Evolutionary conservation across 2,797 vertebrate genomes (phyloP), one percentile per base, ranked within the genome.

Genomic region (Acestrorhynchus altus): DNA sequence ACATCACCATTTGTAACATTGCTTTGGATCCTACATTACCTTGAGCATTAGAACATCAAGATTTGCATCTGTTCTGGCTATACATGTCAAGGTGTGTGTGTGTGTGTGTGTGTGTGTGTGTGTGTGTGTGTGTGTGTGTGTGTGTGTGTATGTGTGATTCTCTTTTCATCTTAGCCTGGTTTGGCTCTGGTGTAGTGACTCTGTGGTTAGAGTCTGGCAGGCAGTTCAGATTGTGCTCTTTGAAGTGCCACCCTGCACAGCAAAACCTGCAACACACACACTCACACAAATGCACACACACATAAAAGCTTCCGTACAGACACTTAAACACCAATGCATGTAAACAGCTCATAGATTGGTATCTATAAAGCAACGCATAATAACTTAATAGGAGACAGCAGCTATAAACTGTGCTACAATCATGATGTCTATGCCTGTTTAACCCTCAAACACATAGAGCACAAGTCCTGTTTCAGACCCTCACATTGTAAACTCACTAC

Each of bases 181-280:
- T 80, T 88, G 89, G 86, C 85, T 88, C 89, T 74, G 20, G 80
- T 89, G 89, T 84, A 88, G 86, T 90, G 90, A 76, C 74, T 86
- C 80, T 84, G 81, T 86, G 86, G 76, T 86, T 67, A 71, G 77
- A 61, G 28, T 81, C 63, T 83, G 78, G 66, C 73, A 72, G 74
- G 74, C 69, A 84, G 72, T 84, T 88, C 82, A 2, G 0, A 74
- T 74, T 70, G 52, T 66, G 51, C 54, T 75, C 79, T 83, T 85
- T 85, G 84, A 85, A 75, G 82, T 82, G 68, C 57, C 72, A 78
- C 74, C 78, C 65, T 78, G 78, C 44, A 70, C 77, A 79, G 74
- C 74, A 80, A 77, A 77, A 77, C 71, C 71, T 80, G 77, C 80
- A 79, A 46, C 79, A 56, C 68, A 54, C 52, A 65, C 35, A 12